A percentile compares a stretch with the other conserved stretches of the same genome.
Evolutionary conservation across 2,113 vertebrate species (phyloP).

Genomic region (Vidua chalybeata): DNA sequence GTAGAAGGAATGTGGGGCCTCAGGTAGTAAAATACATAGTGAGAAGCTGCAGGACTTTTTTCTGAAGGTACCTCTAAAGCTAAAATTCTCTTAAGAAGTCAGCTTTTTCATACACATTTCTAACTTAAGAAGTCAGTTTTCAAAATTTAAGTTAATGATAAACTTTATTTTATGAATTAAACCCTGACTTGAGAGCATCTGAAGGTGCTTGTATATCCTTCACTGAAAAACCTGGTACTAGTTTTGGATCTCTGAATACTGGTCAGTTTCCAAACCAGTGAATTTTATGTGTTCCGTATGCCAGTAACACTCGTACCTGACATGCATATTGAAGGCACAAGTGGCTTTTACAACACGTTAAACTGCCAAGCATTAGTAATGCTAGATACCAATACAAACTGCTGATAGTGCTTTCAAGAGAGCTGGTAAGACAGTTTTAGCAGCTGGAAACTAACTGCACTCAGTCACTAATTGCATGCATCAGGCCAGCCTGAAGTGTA

Average conservation of each 20-base stretch:
- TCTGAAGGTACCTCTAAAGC: background rate
- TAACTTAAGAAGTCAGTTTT: background rate
- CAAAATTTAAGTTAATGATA: background rate
- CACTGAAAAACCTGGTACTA: background rate
- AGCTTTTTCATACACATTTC: background rate
- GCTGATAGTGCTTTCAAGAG: background rate
- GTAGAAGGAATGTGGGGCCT: background rate
- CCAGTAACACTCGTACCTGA: background rate
- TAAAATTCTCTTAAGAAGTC: background rate
- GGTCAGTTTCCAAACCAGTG: background rate
- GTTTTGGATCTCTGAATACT: background rate
- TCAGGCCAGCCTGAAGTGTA: background rate
- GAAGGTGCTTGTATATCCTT: background rate
- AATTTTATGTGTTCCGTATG: background rate
- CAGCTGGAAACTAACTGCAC: slow-evolving; percentile 15
- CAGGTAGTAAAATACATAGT: background rate
- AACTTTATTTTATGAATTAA: background rate
- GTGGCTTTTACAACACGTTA: background rate
- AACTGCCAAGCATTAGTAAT: background rate
- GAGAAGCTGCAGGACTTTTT: background rate
- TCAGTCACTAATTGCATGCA: slow-evolving; percentile 10
- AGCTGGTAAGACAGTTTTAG: background rate
- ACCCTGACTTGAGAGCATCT: background rate
- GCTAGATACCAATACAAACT: background rate
- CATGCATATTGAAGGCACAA: background rate